phyloP scores from a whole-genome alignment of 2,113 vertebrate species.

The Ahaetulla prasina region DNA sequence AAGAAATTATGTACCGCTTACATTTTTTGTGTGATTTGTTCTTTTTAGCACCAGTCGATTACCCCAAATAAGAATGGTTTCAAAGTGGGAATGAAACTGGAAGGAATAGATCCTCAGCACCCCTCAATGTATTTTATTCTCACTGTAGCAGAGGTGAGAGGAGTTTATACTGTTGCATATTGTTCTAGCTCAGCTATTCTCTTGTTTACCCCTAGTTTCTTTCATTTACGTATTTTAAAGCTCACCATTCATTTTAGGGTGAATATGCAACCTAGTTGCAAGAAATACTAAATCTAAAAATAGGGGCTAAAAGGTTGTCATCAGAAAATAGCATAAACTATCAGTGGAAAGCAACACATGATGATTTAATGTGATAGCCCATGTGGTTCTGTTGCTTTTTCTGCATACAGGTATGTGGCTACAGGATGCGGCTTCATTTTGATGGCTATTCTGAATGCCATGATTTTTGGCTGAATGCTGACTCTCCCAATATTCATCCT shows the following conservation, averaged over 20 bases:
- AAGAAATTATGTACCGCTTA: not conserved
- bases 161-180: fast-evolving
- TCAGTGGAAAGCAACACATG: not conserved
- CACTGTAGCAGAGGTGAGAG: conserved; percentile 90
- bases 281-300: not conserved
- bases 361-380: not conserved
- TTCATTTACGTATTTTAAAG: not conserved
- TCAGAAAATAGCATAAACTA: not conserved
- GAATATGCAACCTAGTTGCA: not conserved
- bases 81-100: conserved; percentile 95
- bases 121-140: conserved; percentile 98
- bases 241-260: not conserved
- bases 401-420: conserved; percentile 84
- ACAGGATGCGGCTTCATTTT: conserved; percentile 92
- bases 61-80: conserved; percentile 83
- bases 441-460: conserved; percentile 96
- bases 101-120: conserved; percentile 94
- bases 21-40: not conserved
- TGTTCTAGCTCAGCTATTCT: not conserved
- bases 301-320: not conserved
- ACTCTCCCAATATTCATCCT: conserved; percentile 89
- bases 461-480: conserved; percentile 97
- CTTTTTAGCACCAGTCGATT: conserved; percentile 76
- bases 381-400: not conserved
- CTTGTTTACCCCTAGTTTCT: fast-evolving